These are phyloP conservation scores for Ceriagrion tenellum DNA, from an alignment of 2,888 invertebrate species.

Conservation along the genomic window DNA sequence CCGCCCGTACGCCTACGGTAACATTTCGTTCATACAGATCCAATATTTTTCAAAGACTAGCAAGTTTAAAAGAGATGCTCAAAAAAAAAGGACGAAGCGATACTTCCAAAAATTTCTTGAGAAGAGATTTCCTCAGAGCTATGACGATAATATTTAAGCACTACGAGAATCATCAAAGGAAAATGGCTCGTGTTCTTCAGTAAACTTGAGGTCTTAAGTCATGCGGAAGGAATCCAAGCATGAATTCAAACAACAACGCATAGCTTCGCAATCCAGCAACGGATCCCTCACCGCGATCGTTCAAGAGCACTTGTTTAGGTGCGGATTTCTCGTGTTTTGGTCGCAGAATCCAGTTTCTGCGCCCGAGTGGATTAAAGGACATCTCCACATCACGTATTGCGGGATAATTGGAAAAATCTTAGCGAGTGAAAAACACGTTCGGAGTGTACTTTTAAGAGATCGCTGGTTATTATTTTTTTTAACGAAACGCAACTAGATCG, in stretches of 20 bases:
- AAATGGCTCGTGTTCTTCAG: neutral
- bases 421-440: neutral
- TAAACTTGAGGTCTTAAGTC: neutral
- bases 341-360: neutral
- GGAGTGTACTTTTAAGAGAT: neutral
- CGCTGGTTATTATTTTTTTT: neutral
- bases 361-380: neutral
- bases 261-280: neutral
- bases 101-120: neutral
- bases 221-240: neutral
- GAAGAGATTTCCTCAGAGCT: neutral
- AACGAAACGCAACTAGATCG: neutral
- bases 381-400: neutral
- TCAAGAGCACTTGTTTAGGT: neutral
- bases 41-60: neutral
- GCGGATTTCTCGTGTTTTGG: neutral
- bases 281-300: neutral
- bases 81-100: neutral
- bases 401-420: neutral
- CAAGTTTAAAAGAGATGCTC: neutral
- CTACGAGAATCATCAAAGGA: neutral
- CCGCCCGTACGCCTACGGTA: neutral
- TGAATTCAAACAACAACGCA: neutral
- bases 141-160: neutral
- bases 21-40: neutral